phyloP scores from a whole-genome alignment of 2,113 vertebrate genomes.

The Mirounga angustirostris region DNA sequence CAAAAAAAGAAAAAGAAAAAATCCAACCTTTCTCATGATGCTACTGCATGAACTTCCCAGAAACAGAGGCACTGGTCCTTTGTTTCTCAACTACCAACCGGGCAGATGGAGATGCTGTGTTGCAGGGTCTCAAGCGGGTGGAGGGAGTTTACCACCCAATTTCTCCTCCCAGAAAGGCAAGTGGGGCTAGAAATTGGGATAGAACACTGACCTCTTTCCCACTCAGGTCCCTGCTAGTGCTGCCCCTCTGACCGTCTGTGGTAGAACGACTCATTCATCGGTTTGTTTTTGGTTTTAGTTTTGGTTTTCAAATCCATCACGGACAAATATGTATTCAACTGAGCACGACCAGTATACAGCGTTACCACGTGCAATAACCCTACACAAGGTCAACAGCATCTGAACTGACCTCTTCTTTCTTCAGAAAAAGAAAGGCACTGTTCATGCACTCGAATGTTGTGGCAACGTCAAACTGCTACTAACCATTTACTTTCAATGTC shows the following conservation, averaged over 20 bases:
- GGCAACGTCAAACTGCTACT: background rate
- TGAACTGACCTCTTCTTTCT: background rate
- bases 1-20: background rate
- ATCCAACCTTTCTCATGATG: background rate
- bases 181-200: background rate
- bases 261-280: background rate
- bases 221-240: background rate
- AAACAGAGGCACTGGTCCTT: background rate
- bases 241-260: background rate
- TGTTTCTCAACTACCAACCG: background rate
- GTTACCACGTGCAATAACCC: background rate
- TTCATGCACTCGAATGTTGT: no score
- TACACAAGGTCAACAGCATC: background rate
- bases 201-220: background rate
- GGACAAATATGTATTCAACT: background rate
- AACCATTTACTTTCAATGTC: background rate
- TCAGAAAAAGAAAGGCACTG: background rate
- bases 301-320: background rate
- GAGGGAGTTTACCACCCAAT: background rate
- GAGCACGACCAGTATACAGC: fast-evolving
- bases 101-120: background rate
- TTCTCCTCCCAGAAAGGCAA: background rate
- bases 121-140: background rate
- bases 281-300: no score
- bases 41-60: background rate